Conservation (phyloP, 1,140 invertebrate species). For the Plodia interpunctella region DNA sequence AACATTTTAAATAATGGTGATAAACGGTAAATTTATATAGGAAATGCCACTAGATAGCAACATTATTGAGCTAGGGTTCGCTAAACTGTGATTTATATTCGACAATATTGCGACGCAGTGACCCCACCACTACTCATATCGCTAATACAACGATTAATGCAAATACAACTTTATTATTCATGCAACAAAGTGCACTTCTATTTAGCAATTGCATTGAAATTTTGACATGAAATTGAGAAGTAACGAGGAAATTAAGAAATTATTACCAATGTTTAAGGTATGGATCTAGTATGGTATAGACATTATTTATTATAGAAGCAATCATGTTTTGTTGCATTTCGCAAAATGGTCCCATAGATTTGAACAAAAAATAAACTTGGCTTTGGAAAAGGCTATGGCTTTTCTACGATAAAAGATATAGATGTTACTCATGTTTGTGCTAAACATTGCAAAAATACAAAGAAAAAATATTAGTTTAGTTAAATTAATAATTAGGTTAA, state of each 20-base stretch:
- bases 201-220: background rate
- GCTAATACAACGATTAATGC: background rate
- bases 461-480: too few relatives aligned
- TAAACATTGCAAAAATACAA: too few relatives aligned
- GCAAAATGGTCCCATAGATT: too few relatives aligned
- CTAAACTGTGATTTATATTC: constrained; percentile 39
- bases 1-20: too few relatives aligned
- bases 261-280: background rate
- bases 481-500: too few relatives aligned
- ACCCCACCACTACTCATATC: constrained; percentile 29
- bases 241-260: constrained; percentile 13
- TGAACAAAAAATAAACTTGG: too few relatives aligned
- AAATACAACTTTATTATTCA: constrained; percentile 1
- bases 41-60: constrained; percentile 6
- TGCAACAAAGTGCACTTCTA: constrained; percentile 6
- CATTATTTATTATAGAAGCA: too few relatives aligned
- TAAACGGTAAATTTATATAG: too few relatives aligned
- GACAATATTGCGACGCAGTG: constrained; percentile 40
- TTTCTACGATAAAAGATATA: too few relatives aligned
- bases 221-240: constrained; percentile 10
- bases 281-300: background rate
- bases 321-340: too few relatives aligned
- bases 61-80: constrained; percentile 19
- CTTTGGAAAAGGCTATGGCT: too few relatives aligned
- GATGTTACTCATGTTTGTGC: too few relatives aligned